phyloP scores from a whole-genome alignment of 2,888 invertebrate genomes.

The Schizaphis graminum region DNA sequence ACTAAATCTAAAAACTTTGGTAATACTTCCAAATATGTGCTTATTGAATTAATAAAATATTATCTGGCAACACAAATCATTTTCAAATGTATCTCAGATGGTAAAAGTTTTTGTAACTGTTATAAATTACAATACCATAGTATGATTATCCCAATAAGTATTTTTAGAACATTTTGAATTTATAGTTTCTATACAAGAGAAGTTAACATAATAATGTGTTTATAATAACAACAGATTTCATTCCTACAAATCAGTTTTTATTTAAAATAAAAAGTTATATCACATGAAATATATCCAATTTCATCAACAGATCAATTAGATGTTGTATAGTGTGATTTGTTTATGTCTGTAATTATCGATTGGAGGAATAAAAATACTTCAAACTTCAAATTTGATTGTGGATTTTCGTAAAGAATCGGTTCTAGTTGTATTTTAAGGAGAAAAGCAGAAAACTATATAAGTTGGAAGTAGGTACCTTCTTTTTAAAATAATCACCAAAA shows the following conservation, averaged over 20 bases:
- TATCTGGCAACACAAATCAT: constrained; percentile 36
- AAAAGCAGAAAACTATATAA: not conserved
- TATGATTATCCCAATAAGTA: not conserved
- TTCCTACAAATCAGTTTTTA: constrained; percentile 1
- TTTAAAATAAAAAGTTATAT: too few relatives aligned
- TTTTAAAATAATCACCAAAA: not conserved
- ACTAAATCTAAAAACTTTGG: not conserved
- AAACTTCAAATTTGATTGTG: not conserved
- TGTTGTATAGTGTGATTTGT: not conserved
- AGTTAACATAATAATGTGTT: not conserved
- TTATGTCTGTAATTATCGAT: not conserved
- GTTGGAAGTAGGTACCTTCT: not conserved
- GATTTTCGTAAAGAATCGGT: not conserved
- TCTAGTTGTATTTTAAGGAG: not conserved
- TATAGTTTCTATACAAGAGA: not conserved
- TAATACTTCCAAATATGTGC: not conserved
- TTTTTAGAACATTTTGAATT: constrained; percentile 22
- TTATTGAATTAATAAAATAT: constrained; percentile 31
- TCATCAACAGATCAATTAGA: not conserved
- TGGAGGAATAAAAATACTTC: not conserved
- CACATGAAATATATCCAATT: not conserved
- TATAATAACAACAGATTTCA: not conserved
- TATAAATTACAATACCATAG: constrained; percentile 3
- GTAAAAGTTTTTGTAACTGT: constrained; percentile 14
- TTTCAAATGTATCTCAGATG: constrained; percentile 4